These are phyloP conservation scores for Patella vulgata DNA, from an alignment of 1,140 invertebrate genomes.

Conservation along the genomic window DNA sequence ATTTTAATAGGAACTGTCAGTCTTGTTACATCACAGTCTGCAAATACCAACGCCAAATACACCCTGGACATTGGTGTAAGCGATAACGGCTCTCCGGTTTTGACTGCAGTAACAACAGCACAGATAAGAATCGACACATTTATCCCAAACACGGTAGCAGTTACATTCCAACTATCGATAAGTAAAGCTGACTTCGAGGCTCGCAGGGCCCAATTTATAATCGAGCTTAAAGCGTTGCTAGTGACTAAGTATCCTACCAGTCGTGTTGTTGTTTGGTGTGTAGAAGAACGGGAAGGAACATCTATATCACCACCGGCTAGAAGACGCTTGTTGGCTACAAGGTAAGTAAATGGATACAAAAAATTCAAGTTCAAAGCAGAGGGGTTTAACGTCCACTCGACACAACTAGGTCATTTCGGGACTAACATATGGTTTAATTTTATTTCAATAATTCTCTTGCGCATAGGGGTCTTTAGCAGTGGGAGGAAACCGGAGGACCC, in stretches of 20 bases:
- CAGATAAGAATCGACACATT: slow-evolving; percentile 42
- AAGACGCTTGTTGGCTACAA: background rate
- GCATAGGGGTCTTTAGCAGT: no score
- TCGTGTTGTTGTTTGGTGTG: slow-evolving; percentile 30
- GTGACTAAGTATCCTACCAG: slow-evolving; percentile 15
- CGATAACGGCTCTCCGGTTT: slow-evolving; percentile 29
- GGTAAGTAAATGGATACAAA: no score
- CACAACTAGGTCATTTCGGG: no score
- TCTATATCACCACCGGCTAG: background rate
- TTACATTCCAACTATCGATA: slow-evolving; percentile 22
- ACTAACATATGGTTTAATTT: no score
- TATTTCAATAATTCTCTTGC: no score
- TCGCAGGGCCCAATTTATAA: slow-evolving; percentile 18
- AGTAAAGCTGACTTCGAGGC: slow-evolving; percentile 18
- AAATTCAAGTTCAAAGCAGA: no score
- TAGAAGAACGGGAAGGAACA: slow-evolving; percentile 21
- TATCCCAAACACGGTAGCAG: slow-evolving; percentile 26
- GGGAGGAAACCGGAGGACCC: no score
- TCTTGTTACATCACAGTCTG: background rate
- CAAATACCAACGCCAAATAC: slow-evolving; percentile 26
- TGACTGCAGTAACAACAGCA: slow-evolving; percentile 12
- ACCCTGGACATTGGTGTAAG: slow-evolving; percentile 22
- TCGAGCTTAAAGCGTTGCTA: slow-evolving; percentile 18
- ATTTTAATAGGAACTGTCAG: slow-evolving; percentile 30
- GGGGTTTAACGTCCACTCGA: no score